These are phyloP conservation scores for Setipinna tenuifilis DNA, from an alignment of 2,797 vertebrate genomes.

Conservation along the genomic window DNA sequence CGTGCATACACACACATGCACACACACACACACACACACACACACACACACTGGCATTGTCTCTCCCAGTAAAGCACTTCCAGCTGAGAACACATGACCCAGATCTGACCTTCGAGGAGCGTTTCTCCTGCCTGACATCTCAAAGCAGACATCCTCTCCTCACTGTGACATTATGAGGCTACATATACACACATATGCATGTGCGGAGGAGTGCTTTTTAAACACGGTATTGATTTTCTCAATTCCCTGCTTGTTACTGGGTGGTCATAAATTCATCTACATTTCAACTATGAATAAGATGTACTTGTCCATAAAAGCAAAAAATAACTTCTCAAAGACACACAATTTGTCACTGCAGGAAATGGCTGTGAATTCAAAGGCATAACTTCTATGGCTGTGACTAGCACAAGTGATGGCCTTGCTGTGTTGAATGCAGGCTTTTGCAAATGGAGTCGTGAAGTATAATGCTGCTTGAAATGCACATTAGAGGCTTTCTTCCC, in stretches of 20 bases:
- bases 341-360: not conserved
- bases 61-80: constrained; percentile 23
- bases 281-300: not conserved
- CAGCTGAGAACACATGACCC: constrained; percentile 15
- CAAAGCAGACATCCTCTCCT: not conserved
- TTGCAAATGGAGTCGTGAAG: not conserved
- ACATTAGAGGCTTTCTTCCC: not conserved
- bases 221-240: constrained; percentile 6
- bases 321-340: not conserved
- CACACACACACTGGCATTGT: not conserved
- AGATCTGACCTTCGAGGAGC: not conserved
- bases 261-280: not conserved
- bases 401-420: not conserved
- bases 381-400: not conserved
- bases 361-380: not conserved
- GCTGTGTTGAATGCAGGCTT: not conserved
- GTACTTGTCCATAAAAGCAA: not conserved
- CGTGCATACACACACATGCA: not conserved
- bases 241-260: not conserved
- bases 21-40: constrained; percentile 16
- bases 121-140: not conserved
- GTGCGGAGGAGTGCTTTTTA: not conserved
- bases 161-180: not conserved
- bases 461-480: not conserved
- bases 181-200: not conserved